These are phyloP conservation scores for Therioaphis trifolii DNA, from an alignment of 2,888 invertebrate genomes.

Conservation along the genomic window DNA sequence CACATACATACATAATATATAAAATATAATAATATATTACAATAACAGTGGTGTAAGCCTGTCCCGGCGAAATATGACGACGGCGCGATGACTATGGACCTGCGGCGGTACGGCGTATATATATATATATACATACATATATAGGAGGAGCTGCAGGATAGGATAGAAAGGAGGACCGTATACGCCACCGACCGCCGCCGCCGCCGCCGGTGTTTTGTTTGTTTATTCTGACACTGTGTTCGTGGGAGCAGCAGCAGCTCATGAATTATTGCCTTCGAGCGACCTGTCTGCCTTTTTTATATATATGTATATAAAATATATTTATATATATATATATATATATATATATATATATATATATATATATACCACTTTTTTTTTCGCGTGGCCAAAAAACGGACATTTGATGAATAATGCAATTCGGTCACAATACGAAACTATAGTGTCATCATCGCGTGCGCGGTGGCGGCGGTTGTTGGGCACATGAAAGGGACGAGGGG, in stretches of 20 bases:
- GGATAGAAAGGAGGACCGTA: constrained; percentile 27
- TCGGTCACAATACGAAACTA: constrained; percentile 55
- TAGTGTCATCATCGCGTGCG: constrained; percentile 49
- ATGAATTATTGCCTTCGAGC: constrained; percentile 60
- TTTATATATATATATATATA: background rate
- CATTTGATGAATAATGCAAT: constrained; percentile 61
- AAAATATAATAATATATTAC: constrained; percentile 2
- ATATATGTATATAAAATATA: too few relatives aligned
- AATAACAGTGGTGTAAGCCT: background rate
- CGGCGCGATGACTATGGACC: constrained; percentile 40
- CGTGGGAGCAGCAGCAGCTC: constrained; percentile 45
- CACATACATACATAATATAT: too few relatives aligned
- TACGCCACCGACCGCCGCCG: too few relatives aligned
- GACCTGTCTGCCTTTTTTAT: constrained; percentile 57
- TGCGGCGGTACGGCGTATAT: too few relatives aligned
- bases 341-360: background rate
- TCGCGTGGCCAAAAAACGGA: constrained; percentile 44
- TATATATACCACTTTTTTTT: constrained; percentile 41
- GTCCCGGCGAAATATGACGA: constrained; percentile 45
- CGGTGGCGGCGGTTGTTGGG: background rate
- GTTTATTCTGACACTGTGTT: constrained; percentile 56
- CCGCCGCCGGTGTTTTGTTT: constrained; percentile 44
- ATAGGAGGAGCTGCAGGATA: constrained; percentile 6
- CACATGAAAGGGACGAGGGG: background rate
- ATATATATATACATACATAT: too few relatives aligned